Evolutionary conservation across 2,113 vertebrate genomes (phyloP).

Genomic region (Recurvirostra avosetta): DNA sequence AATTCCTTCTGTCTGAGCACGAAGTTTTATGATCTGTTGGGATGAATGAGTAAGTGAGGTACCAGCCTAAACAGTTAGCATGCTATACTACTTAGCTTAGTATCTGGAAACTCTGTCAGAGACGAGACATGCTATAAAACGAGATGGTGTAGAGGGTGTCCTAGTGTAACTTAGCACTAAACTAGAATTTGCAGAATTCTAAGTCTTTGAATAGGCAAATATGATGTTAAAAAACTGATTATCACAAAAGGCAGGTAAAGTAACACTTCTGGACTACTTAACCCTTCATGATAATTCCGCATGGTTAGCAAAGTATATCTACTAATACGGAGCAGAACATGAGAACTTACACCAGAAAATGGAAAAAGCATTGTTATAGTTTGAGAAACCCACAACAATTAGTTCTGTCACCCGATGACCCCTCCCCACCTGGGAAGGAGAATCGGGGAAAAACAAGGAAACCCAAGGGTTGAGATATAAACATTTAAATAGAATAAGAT

Average conservation of each 20-base stretch:
- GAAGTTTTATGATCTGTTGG: slow-evolving; percentile 94
- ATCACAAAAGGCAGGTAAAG: not conserved
- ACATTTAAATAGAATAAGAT: too few species aligned
- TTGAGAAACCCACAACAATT: too few species aligned
- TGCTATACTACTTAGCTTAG: not conserved
- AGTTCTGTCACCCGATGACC: too few species aligned
- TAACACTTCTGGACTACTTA: not conserved
- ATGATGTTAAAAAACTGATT: not conserved
- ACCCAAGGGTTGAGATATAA: too few species aligned
- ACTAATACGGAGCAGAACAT: not conserved
- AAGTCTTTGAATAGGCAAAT: not conserved
- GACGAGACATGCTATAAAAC: not conserved
- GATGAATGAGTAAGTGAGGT: not conserved
- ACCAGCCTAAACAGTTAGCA: not conserved
- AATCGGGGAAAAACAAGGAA: too few species aligned
- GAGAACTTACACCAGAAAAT: not conserved
- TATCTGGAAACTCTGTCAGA: not conserved
- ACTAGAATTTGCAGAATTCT: not conserved
- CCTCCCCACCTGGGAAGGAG: too few species aligned
- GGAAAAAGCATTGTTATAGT: not conserved
- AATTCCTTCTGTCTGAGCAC: slow-evolving; percentile 94
- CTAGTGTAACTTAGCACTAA: not conserved
- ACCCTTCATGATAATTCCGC: not conserved
- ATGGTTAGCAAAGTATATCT: not conserved
- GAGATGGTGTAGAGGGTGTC: not conserved